Evolutionary conservation across 1,140 invertebrate genomes (phyloP).

Genomic region (Dolichoris vasculosae): DNA sequence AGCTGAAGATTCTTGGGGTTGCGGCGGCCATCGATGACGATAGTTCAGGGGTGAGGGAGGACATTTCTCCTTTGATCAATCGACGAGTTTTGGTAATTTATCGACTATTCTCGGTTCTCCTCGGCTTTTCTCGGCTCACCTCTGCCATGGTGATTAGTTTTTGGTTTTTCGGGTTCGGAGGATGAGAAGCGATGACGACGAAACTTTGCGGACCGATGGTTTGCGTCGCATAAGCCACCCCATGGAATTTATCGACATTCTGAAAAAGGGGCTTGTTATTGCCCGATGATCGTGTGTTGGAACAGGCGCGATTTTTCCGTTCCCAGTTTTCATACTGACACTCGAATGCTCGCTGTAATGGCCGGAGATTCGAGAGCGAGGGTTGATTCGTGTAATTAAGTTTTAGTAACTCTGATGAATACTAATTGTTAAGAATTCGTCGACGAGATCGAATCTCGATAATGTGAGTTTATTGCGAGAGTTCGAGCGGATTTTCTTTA

Average conservation of each 20-base stretch:
- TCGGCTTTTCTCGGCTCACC: neutral
- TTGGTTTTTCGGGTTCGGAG: neutral
- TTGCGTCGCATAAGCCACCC: neutral
- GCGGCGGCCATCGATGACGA: neutral
- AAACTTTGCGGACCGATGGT: constrained; percentile 1
- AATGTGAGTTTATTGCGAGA: no score
- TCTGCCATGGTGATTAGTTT: constrained; percentile 27
- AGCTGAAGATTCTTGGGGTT: constrained; percentile 22
- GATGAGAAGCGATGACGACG: neutral
- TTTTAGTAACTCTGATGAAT: neutral
- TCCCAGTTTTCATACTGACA: neutral
- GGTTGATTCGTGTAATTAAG: neutral
- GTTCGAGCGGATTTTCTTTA: neutral
- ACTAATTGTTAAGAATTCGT: neutral
- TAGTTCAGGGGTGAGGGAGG: neutral
- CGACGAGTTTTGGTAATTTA: constrained; percentile 34
- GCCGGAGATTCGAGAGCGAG: no score
- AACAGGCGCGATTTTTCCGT: neutral
- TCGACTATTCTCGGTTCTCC: neutral
- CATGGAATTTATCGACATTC: constrained; percentile 14
- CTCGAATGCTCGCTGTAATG: neutral
- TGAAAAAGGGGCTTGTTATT: neutral
- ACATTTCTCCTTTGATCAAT: constrained; percentile 39
- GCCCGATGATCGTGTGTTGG: neutral
- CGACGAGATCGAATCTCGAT: neutral